These are phyloP conservation scores for Schizothorax lantsangensis DNA, from an alignment of 2,797 vertebrate genomes.

Conservation along the genomic window DNA sequence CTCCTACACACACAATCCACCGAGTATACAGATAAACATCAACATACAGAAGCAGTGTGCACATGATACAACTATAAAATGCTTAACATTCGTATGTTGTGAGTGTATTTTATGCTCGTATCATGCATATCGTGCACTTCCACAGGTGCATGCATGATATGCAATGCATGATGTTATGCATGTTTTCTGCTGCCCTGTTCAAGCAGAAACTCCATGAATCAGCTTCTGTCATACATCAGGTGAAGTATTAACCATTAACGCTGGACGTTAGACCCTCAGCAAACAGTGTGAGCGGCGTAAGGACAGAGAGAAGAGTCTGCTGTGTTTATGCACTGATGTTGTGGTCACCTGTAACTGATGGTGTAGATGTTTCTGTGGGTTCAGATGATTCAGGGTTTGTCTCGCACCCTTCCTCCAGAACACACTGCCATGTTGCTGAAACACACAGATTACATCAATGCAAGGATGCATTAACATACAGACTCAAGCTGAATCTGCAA, in stretches of 20 bases:
- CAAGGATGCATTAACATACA: background rate
- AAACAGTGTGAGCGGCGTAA: background rate
- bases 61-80: background rate
- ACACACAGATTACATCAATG: slow-evolving; percentile 6
- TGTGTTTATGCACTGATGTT: background rate
- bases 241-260: slow-evolving; percentile 36
- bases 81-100: background rate
- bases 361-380: slow-evolving; percentile 75
- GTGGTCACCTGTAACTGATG: slow-evolving; percentile 82
- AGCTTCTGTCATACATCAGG: slow-evolving; percentile 9
- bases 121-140: background rate
- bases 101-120: background rate
- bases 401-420: slow-evolving; percentile 88
- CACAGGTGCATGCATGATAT: background rate
- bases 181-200: background rate
- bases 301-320: background rate
- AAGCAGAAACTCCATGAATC: background rate
- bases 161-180: background rate
- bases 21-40: background rate
- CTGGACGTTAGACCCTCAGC: slow-evolving; percentile 2
- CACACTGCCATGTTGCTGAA: slow-evolving; percentile 94
- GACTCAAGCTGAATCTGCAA: background rate
- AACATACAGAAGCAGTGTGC: background rate
- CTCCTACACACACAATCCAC: slow-evolving; percentile 66
- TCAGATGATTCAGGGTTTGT: slow-evolving; percentile 72